Evolutionary conservation across 1,140 invertebrate genomes (phyloP).

Genomic region (Liolophura sinensis): DNA sequence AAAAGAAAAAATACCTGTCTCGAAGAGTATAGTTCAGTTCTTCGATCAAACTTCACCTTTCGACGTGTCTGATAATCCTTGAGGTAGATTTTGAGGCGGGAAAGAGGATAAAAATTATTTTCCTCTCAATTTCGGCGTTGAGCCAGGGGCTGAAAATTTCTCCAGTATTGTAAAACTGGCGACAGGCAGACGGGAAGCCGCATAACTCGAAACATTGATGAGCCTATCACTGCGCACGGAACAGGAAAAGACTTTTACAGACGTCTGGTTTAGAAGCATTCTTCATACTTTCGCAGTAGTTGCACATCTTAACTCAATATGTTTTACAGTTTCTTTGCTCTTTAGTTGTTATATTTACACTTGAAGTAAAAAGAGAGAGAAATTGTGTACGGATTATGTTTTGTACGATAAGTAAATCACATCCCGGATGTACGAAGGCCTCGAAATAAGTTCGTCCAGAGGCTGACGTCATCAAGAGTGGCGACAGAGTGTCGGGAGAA

Average conservation of each 20-base stretch:
- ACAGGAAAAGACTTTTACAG: background rate
- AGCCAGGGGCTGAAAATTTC: constrained; percentile 22
- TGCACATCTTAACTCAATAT: background rate
- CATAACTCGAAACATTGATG: constrained; percentile 12
- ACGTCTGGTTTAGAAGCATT: background rate
- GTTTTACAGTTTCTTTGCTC: background rate
- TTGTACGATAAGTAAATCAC: too few species aligned
- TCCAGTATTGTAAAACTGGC: constrained; percentile 42
- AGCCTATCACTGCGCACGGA: constrained; percentile 16
- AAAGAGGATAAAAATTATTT: constrained; percentile 16
- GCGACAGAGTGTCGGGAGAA: constrained; percentile 32
- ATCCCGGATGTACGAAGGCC: too few species aligned
- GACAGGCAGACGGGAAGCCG: constrained; percentile 44
- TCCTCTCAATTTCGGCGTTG: constrained; percentile 18
- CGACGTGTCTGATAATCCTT: background rate
- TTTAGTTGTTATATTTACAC: too few species aligned
- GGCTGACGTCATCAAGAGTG: constrained; percentile 6
- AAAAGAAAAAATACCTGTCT: too few species aligned
- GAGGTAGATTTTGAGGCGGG: constrained; percentile 11
- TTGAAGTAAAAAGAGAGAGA: too few species aligned
- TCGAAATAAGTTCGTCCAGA: too few species aligned
- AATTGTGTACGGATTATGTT: too few species aligned
- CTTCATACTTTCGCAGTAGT: background rate
- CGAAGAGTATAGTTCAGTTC: too few species aligned
- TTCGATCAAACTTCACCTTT: too few species aligned